These are phyloP conservation scores for Paraplagusia blochii DNA, from an alignment of 2,113 vertebrate genomes.

Conservation along the genomic window DNA sequence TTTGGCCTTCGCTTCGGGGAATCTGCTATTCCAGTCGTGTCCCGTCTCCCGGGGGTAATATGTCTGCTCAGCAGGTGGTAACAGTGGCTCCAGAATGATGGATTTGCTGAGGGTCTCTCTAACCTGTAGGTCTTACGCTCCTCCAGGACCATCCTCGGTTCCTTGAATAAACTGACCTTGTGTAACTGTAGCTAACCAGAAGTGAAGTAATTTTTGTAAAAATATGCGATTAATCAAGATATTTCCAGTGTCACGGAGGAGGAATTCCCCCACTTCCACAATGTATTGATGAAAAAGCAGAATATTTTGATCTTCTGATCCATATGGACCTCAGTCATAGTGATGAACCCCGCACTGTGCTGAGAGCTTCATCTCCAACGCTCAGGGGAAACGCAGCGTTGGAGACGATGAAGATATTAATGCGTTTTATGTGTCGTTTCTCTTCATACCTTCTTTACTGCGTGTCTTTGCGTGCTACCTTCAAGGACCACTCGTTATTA, in stretches of 20 bases:
- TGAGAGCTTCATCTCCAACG: background rate
- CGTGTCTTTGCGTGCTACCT: conserved; percentile 3
- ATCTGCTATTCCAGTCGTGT: conserved; percentile 55
- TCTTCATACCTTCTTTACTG: background rate
- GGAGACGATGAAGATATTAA: background rate
- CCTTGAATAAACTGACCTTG: too few relatives aligned
- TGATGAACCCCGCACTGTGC: conserved; percentile 2
- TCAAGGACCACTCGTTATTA: conserved; percentile 31
- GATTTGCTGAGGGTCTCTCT: conserved; percentile 53
- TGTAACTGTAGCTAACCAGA: too few relatives aligned
- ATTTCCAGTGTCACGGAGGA: too few relatives aligned
- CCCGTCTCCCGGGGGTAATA: conserved; percentile 46
- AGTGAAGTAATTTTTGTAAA: too few relatives aligned
- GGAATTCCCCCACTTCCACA: too few relatives aligned
- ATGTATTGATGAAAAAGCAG: background rate
- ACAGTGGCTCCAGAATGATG: conserved; percentile 60
- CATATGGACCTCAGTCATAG: conserved; percentile 16
- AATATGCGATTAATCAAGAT: too few relatives aligned
- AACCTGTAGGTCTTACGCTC: conserved; percentile 28
- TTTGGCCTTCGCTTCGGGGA: conserved; percentile 59
- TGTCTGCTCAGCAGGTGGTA: conserved; percentile 46
- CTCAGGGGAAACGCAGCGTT: conserved; percentile 1
- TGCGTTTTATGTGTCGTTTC: background rate
- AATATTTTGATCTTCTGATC: conserved; percentile 14
- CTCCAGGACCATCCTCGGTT: too few relatives aligned